Conservation (phyloP, 2,888 invertebrate species). For the Aelia acuminata region DNA sequence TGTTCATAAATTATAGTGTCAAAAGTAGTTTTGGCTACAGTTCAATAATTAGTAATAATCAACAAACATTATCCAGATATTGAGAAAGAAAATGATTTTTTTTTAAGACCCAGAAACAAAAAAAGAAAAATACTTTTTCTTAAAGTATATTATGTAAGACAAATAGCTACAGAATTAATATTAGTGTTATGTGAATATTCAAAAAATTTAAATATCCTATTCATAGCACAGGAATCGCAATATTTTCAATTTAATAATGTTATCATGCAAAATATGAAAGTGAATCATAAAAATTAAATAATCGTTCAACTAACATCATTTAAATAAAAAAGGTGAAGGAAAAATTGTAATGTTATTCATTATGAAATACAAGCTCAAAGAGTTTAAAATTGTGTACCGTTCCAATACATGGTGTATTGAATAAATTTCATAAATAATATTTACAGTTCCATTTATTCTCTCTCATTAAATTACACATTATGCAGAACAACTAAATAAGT, state of each 20-base stretch:
- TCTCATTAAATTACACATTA: no score
- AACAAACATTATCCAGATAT: neutral
- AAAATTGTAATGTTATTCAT: neutral
- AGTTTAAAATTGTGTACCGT: neutral
- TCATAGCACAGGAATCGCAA: neutral
- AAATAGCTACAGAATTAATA: neutral
- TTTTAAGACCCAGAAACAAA: neutral
- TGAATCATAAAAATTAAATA: neutral
- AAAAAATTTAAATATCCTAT: neutral
- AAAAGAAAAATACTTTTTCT: neutral
- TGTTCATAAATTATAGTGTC: no score
- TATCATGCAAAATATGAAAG: neutral
- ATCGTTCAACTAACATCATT: conserved; percentile 2
- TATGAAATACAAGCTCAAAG: neutral
- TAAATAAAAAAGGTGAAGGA: neutral
- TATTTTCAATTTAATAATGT: neutral
- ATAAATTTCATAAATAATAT: neutral
- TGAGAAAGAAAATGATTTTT: neutral
- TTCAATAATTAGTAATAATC: neutral
- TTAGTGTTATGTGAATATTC: neutral
- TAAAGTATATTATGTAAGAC: neutral
- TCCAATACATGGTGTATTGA: neutral
- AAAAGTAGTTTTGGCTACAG: no score
- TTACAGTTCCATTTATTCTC: conserved; percentile 23
- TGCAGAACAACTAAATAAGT: no score